Conservation (phyloP, 2,113 vertebrate species). For the Jaculus jaculus region DNA sequence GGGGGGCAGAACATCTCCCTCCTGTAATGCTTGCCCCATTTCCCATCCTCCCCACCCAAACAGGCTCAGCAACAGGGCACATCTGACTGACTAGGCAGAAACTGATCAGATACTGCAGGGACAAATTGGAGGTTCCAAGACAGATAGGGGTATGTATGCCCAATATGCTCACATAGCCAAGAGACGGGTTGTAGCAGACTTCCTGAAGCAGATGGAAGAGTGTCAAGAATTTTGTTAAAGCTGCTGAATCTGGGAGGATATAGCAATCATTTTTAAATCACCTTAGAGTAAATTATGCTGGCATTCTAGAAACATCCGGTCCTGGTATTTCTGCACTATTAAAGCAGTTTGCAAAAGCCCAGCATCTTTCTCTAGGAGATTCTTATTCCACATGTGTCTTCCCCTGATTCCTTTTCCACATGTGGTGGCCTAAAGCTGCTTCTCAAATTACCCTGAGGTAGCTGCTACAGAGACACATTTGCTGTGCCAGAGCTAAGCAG, state of each 20-base stretch:
- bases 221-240: constrained; percentile 41
- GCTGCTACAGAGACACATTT: constrained; percentile 65
- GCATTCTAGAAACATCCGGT: constrained; percentile 60
- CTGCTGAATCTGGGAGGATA: constrained; percentile 24
- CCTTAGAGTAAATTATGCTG: constrained; percentile 58
- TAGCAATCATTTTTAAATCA: constrained; percentile 39
- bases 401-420: constrained; percentile 78
- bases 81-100: constrained; percentile 69
- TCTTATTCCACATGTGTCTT: constrained; percentile 80
- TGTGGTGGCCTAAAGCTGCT: constrained; percentile 75
- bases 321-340: constrained; percentile 50
- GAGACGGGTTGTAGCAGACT: constrained; percentile 1
- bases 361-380: constrained; percentile 69
- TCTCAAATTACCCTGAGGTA: constrained; percentile 79
- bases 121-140: constrained; percentile 32
- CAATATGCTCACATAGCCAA: constrained; percentile 22
- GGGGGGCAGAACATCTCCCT: constrained; percentile 2
- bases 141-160: constrained; percentile 8
- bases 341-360: constrained; percentile 53
- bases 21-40: constrained; percentile 39
- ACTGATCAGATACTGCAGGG: constrained; percentile 61
- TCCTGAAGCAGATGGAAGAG: constrained; percentile 25
- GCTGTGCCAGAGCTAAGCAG: constrained; percentile 77
- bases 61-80: constrained; percentile 51
- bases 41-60: constrained; percentile 58